Percentiles rank a stretch among this genome's conserved stretches.
Conservation (phyloP, 2,113 vertebrate species). For the Protobothrops flavoviridis region DNA sequence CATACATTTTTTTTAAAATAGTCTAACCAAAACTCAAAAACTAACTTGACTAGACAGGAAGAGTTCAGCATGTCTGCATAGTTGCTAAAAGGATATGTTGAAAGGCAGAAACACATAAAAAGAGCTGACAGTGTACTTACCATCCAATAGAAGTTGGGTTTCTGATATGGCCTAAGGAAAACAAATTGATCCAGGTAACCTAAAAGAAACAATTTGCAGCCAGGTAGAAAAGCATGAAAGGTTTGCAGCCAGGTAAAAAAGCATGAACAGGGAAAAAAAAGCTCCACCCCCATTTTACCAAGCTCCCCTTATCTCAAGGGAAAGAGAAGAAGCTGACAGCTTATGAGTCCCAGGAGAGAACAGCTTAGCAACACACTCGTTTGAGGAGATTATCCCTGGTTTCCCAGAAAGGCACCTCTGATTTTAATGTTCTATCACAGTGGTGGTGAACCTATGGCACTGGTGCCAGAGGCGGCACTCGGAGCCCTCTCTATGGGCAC, state of each 20-base stretch:
- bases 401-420: background rate
- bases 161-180: background rate
- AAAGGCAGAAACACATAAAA: background rate
- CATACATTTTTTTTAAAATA: background rate
- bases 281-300: background rate
- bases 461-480: too few species aligned
- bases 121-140: background rate
- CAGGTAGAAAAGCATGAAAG: background rate
- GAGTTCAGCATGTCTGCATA: background rate
- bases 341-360: background rate
- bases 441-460: too few species aligned
- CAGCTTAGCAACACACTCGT: slow-evolving; percentile 5
- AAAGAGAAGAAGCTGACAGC: background rate
- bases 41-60: background rate
- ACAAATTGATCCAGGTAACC: background rate
- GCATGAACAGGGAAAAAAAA: background rate
- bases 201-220: background rate
- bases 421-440: background rate
- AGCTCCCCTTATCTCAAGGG: background rate
- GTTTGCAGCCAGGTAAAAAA: background rate
- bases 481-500: too few species aligned
- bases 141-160: background rate
- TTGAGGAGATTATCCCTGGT: background rate
- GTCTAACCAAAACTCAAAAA: background rate
- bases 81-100: background rate